phyloP scores from a whole-genome alignment of 2,888 invertebrate genomes.

The Leptinotarsa peninsularis region DNA sequence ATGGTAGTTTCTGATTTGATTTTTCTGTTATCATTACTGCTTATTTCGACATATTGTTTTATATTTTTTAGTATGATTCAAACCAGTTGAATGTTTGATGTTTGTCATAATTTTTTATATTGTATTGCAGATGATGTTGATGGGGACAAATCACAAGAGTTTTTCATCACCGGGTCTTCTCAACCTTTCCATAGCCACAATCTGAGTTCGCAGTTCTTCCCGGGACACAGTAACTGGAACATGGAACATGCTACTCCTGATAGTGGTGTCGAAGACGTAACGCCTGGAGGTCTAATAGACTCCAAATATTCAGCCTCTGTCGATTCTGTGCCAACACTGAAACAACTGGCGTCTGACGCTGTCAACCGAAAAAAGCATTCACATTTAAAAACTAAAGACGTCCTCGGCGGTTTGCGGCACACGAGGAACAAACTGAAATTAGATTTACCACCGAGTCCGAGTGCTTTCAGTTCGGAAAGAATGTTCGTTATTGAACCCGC shows the following conservation, averaged over 20 bases:
- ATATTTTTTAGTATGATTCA: no score
- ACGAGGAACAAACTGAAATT: constrained; percentile 79
- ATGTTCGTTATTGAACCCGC: constrained; percentile 64
- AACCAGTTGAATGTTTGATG: no score
- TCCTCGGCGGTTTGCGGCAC: constrained; percentile 78
- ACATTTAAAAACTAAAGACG: constrained; percentile 51
- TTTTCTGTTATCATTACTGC: no score
- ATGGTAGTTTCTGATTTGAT: no score
- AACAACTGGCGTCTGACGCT: constrained; percentile 58
- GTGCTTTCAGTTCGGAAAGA: constrained; percentile 62
- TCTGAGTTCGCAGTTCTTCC: constrained; percentile 78
- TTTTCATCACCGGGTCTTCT: constrained; percentile 79
- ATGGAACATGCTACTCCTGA: constrained; percentile 71
- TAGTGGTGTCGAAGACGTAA: constrained; percentile 74
- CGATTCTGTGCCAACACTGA: constrained; percentile 56
- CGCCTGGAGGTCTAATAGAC: constrained; percentile 64
- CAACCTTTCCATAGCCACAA: constrained; percentile 74
- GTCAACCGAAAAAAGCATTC: constrained; percentile 53
- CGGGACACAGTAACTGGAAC: constrained; percentile 67
- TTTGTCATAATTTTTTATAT: no score
- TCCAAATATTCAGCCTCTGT: constrained; percentile 44
- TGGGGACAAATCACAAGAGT: constrained; percentile 65
- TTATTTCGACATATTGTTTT: no score
- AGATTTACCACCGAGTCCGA: constrained; percentile 74
- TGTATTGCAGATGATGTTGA: constrained; percentile 36